Conservation (phyloP, 2,888 invertebrate genomes). For the Zygothrica quintamaculata region DNA sequence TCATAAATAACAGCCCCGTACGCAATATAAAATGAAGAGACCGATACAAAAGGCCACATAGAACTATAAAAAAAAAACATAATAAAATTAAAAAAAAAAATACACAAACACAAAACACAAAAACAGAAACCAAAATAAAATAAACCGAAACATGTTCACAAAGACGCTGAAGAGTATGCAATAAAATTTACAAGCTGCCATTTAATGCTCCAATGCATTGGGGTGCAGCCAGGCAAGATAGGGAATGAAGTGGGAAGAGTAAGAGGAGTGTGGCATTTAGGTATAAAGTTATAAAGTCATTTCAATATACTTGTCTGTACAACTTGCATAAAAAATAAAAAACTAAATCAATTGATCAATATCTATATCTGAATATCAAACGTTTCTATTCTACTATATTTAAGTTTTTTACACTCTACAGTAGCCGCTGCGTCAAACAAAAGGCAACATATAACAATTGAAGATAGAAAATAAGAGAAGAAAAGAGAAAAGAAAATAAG, state of each 20-base stretch:
- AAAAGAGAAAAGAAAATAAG: no score
- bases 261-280: no score
- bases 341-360: constrained; percentile 9
- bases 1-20: constrained; percentile 65
- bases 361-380: constrained; percentile 9
- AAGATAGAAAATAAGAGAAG: no score
- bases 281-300: no score
- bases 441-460: constrained; percentile 11
- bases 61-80: constrained; percentile 56
- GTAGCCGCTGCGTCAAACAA: constrained; percentile 41
- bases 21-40: constrained; percentile 60
- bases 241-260: background rate
- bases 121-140: constrained; percentile 10
- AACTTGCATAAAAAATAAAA: constrained; percentile 37
- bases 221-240: constrained; percentile 3
- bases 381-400: no score
- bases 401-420: no score
- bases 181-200: constrained; percentile 73
- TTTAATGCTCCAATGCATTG: constrained; percentile 40
- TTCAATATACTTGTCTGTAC: constrained; percentile 3
- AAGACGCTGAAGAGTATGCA: constrained; percentile 74
- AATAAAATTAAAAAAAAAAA: constrained; percentile 6
- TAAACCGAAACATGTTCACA: constrained; percentile 5
- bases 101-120: constrained; percentile 10
- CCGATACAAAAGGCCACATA: constrained; percentile 59